phyloP scores from a whole-genome alignment of 2,888 invertebrate genomes.

The Mactromeris polynyma region DNA sequence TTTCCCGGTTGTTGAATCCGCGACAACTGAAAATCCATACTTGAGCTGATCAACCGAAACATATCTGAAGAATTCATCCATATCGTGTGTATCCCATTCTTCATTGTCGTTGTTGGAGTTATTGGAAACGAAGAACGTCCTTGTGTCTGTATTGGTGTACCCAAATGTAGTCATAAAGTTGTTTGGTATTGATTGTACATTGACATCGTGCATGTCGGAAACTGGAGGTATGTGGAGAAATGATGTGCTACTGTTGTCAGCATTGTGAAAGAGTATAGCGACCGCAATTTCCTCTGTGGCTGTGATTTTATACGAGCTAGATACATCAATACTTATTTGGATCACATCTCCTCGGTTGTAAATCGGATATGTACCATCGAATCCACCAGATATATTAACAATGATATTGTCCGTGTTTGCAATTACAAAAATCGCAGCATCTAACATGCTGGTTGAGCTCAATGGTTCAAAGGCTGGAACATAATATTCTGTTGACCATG shows the following conservation, averaged over 20 bases:
- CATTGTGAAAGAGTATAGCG: background rate
- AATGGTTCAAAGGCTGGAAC: slow-evolving; percentile 31
- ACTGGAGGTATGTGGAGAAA: background rate
- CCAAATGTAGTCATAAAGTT: background rate
- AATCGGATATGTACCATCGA: slow-evolving; percentile 29
- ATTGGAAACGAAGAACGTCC: slow-evolving; percentile 14
- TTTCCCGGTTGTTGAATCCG: background rate
- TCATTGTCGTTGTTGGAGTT: background rate
- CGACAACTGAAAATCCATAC: slow-evolving; percentile 8
- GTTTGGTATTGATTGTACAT: slow-evolving; percentile 28
- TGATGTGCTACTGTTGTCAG: background rate
- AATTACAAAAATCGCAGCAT: slow-evolving; percentile 32
- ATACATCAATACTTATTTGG: slow-evolving; percentile 20
- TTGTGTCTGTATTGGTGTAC: background rate
- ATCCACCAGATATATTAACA: slow-evolving; percentile 43
- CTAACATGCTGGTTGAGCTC: slow-evolving; percentile 18
- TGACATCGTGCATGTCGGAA: background rate
- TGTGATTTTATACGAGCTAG: background rate
- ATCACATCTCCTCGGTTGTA: slow-evolving; percentile 31
- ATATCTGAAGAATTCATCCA: background rate
- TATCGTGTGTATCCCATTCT: background rate
- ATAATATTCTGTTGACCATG: slow-evolving; percentile 32
- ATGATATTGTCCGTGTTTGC: slow-evolving; percentile 46
- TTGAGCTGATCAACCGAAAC: background rate
- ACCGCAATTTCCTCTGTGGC: slow-evolving; percentile 17